These are phyloP conservation scores for Micromesistius poutassou DNA, from an alignment of 2,797 vertebrate genomes.

Conservation along the genomic window DNA sequence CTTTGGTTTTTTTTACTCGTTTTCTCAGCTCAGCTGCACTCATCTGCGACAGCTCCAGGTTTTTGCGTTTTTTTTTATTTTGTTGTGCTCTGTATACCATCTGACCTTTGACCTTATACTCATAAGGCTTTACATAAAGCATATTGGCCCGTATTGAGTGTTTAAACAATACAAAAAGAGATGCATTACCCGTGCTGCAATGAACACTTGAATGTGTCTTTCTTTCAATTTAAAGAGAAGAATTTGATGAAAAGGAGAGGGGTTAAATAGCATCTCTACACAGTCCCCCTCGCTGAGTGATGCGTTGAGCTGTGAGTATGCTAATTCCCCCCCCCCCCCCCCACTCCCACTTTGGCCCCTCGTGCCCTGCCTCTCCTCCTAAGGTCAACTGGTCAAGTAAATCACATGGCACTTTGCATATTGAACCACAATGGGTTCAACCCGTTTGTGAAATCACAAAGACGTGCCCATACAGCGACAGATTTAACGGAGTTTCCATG, in stretches of 20 bases:
- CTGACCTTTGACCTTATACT: neutral
- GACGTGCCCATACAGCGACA: neutral
- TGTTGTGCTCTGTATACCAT: neutral
- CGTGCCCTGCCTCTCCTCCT: neutral
- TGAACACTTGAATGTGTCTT: neutral
- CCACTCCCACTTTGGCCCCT: neutral
- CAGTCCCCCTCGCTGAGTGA: neutral
- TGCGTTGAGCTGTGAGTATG: neutral
- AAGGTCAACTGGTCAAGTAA: neutral
- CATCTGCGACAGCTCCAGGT: neutral
- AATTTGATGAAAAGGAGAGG: neutral
- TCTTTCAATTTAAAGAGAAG: neutral
- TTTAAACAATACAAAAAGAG: neutral
- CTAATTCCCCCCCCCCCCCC: neutral
- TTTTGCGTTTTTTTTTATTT: neutral
- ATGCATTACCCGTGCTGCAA: neutral
- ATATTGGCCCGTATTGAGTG: neutral
- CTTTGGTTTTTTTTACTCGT: neutral
- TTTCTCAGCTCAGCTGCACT: neutral
- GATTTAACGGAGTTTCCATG: neutral
- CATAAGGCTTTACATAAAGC: neutral
- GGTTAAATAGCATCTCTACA: neutral
- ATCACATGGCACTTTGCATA: neutral
- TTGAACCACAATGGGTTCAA: neutral
- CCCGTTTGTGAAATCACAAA: neutral